Evolutionary conservation across 2,888 invertebrate genomes (phyloP).

Genomic region (Phortica okadai): DNA sequence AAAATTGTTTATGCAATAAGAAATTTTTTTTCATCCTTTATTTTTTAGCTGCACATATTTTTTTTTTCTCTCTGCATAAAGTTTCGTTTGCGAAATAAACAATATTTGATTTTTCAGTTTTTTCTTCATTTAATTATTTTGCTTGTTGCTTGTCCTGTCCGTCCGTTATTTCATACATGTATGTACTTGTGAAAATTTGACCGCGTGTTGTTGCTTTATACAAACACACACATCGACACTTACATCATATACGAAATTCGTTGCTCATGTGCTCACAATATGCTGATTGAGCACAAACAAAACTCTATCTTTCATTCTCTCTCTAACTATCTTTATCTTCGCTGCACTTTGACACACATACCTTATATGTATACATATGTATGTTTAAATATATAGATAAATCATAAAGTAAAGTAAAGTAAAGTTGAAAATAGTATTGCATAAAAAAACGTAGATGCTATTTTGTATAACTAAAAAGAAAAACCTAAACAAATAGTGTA

Average conservation of each 20-base stretch:
- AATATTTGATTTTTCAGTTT: neutral
- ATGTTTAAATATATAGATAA: neutral
- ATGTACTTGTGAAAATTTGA: no score
- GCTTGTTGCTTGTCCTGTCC: neutral
- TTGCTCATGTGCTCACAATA: neutral
- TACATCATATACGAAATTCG: conserved; percentile 5
- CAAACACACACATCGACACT: conserved; percentile 9
- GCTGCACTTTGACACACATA: neutral
- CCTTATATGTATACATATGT: conserved; percentile 17
- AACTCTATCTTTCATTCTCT: neutral
- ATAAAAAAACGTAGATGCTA: neutral
- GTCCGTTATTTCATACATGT: neutral
- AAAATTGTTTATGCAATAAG: conserved; percentile 1
- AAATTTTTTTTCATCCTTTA: neutral
- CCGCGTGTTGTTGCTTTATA: neutral
- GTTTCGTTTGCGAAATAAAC: neutral
- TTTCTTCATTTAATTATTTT: neutral
- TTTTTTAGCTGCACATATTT: conserved; percentile 16
- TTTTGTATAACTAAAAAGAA: neutral
- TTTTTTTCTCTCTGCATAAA: neutral
- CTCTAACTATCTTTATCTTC: neutral
- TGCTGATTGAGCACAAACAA: neutral
- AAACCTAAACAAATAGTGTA: neutral
- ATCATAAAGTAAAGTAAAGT: conserved; percentile 1
- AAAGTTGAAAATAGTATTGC: neutral